Percentiles rank a stretch among this genome's conserved stretches.
Evolutionary conservation across 2,113 vertebrate genomes (phyloP).

Genomic region (Butorides virescens): DNA sequence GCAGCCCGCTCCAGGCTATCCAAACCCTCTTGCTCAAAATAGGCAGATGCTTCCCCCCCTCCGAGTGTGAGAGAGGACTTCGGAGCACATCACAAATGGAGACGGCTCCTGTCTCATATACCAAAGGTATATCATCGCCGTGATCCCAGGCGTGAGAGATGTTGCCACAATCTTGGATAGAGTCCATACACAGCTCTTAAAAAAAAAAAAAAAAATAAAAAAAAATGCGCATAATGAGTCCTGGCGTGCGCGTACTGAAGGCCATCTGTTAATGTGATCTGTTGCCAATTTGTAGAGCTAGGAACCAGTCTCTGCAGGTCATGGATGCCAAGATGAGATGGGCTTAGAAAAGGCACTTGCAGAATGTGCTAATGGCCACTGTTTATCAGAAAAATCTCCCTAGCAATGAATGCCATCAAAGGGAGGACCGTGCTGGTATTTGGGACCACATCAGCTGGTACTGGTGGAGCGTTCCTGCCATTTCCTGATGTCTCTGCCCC

Average conservation of each 20-base stretch:
- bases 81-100: background rate
- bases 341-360: background rate
- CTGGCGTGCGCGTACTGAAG: background rate
- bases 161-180: background rate
- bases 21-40: background rate
- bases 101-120: background rate
- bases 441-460: background rate
- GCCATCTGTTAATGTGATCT: background rate
- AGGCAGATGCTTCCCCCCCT: background rate
- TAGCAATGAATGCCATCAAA: background rate
- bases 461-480: background rate
- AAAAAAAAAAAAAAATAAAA: background rate
- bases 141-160: background rate
- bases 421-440: background rate
- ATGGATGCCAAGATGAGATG: background rate
- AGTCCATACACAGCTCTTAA: background rate
- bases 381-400: constrained; percentile 8
- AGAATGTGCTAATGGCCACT: constrained; percentile 7
- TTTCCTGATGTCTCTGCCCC: background rate
- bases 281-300: constrained; percentile 4
- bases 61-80: background rate
- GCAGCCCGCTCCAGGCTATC: background rate
- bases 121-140: background rate
- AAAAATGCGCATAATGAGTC: background rate
- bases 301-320: background rate